Conservation (phyloP, 2,797 vertebrate genomes). For the Hippocampus kuda region DNA sequence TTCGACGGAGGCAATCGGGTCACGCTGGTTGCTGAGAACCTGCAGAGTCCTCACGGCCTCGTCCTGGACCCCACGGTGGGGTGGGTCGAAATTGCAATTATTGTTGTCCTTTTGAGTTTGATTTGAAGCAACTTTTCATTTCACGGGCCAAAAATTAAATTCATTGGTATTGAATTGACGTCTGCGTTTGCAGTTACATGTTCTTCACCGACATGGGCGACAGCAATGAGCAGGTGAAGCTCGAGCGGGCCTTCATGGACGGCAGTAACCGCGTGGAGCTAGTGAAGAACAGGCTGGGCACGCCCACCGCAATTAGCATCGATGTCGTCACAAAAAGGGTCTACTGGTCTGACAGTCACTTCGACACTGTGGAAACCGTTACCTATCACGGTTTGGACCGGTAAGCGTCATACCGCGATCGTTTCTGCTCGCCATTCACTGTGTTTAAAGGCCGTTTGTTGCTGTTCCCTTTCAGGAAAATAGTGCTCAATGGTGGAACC, state of each 20-base stretch:
- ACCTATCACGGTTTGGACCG: constrained; percentile 66
- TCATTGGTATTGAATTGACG: not conserved
- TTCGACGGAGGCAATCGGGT: constrained; percentile 61
- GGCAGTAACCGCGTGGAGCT: constrained; percentile 62
- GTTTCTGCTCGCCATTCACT: not conserved
- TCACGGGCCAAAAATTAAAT: too few relatives aligned
- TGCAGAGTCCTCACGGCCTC: constrained; percentile 59
- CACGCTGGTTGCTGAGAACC: constrained; percentile 65
- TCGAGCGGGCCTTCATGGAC: constrained; percentile 70
- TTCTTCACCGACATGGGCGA: constrained; percentile 65
- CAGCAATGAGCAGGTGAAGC: constrained; percentile 44
- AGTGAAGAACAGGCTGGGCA: constrained; percentile 56
- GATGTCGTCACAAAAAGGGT: constrained; percentile 63
- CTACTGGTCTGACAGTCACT: constrained; percentile 71
- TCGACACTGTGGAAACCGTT: constrained; percentile 66
- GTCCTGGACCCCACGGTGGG: constrained; percentile 66
- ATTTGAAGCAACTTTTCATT: not conserved
- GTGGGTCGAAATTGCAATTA: constrained; percentile 32
- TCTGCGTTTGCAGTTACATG: constrained; percentile 60
- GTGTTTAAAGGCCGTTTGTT: not conserved
- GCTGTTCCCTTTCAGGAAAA: constrained; percentile 47
- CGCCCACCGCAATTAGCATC: constrained; percentile 58
- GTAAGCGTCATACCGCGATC: constrained; percentile 29
- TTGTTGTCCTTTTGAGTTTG: not conserved
- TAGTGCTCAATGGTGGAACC: constrained; percentile 56